Conservation (phyloP, 2,888 invertebrate species). For the Calliscelio sp. region DNA sequence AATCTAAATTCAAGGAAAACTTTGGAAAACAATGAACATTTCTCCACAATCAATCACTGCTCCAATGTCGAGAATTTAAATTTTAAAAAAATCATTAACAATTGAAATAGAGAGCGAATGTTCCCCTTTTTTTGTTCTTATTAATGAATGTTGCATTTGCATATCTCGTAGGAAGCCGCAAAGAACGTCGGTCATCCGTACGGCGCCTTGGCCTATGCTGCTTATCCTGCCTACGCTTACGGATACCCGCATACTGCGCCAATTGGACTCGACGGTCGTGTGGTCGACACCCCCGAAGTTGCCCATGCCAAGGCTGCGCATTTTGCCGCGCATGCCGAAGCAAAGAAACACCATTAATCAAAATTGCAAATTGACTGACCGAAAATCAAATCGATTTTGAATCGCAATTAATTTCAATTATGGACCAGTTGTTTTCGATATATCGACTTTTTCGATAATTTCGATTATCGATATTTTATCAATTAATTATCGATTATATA, state of each 20-base stretch:
- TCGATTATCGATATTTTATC: too few relatives aligned
- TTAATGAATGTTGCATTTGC: slow-evolving; percentile 23
- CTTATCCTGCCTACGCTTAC: slow-evolving; percentile 78
- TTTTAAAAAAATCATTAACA: background rate
- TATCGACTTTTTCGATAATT: background rate
- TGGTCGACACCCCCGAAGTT: slow-evolving; percentile 83
- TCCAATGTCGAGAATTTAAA: slow-evolving; percentile 7
- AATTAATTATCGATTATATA: too few relatives aligned
- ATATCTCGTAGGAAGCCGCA: slow-evolving; percentile 74
- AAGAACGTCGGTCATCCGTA: slow-evolving; percentile 77
- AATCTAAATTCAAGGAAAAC: slow-evolving; percentile 15
- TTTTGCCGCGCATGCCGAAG: slow-evolving; percentile 78
- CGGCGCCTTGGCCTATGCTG: slow-evolving; percentile 80
- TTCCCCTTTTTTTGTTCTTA: too few relatives aligned
- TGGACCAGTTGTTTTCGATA: too few relatives aligned
- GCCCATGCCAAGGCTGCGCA: slow-evolving; percentile 83
- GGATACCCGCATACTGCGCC: slow-evolving; percentile 80
- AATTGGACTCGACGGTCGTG: slow-evolving; percentile 79
- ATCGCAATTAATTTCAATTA: slow-evolving; percentile 3
- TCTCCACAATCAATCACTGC: slow-evolving; percentile 3
- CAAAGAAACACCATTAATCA: slow-evolving; percentile 56
- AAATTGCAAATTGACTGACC: slow-evolving; percentile 7
- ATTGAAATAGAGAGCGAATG: slow-evolving; percentile 20
- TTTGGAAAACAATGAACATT: slow-evolving; percentile 15
- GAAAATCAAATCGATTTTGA: background rate